Conservation (phyloP, 2,888 invertebrate species). For the Acanthosepion esculentum region DNA sequence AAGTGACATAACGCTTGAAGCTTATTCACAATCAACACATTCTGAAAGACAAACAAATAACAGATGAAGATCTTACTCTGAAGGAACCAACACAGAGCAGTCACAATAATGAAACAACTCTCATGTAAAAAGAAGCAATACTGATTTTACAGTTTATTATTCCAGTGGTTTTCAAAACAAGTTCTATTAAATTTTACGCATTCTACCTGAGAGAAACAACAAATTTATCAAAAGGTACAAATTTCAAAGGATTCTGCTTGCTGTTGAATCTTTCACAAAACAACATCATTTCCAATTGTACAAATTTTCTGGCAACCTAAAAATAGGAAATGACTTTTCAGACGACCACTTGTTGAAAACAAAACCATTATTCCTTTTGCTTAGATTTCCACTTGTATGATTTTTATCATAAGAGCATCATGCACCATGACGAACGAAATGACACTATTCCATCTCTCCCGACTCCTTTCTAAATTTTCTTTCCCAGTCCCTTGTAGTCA, state of each 20-base stretch:
- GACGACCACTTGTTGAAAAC: background rate
- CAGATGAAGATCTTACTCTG: background rate
- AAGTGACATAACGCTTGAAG: background rate
- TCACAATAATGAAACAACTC: background rate
- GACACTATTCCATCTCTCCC: background rate
- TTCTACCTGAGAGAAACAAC: background rate
- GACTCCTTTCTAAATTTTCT: background rate
- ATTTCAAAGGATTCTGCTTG: background rate
- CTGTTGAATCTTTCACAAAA: background rate
- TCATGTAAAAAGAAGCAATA: background rate
- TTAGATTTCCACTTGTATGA: background rate
- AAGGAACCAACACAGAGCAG: background rate
- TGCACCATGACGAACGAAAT: background rate
- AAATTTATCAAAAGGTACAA: background rate
- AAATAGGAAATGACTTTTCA: constrained; percentile 33
- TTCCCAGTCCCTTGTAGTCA: background rate
- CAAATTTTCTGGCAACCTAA: background rate
- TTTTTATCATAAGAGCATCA: background rate
- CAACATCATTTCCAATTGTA: background rate
- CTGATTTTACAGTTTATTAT: background rate
- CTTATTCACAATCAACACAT: background rate
- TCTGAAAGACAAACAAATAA: background rate
- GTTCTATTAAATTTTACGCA: background rate
- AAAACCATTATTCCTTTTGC: background rate
- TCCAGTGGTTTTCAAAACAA: background rate